These are phyloP conservation scores for Trematocara marginatum DNA, from an alignment of 2,113 vertebrate species.

Conservation along the genomic window DNA sequence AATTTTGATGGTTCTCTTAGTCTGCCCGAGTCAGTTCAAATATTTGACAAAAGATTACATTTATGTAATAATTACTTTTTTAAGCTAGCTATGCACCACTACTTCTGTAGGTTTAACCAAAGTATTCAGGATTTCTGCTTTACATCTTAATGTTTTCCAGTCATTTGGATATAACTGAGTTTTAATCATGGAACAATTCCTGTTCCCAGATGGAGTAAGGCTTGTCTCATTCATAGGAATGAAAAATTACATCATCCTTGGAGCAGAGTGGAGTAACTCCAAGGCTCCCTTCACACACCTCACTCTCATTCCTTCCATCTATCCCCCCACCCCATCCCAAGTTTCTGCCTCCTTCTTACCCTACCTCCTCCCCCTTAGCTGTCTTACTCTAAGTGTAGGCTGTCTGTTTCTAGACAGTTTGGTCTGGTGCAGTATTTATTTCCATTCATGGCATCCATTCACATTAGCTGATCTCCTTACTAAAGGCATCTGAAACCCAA, in stretches of 20 bases:
- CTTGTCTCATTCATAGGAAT: slow-evolving; percentile 50
- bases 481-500: neutral
- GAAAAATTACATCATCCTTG: slow-evolving; percentile 42
- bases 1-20: neutral
- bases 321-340: neutral
- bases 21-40: neutral
- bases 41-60: neutral
- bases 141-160: slow-evolving; percentile 21
- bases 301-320: neutral
- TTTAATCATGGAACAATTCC: slow-evolving; percentile 30
- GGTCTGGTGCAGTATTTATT: neutral
- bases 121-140: neutral
- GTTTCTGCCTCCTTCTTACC: neutral
- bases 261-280: slow-evolving; percentile 26
- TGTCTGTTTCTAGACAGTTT: neutral
- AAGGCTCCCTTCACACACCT: neutral
- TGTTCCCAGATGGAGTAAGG: slow-evolving; percentile 2
- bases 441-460: neutral
- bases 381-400: neutral
- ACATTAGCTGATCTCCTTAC: neutral
- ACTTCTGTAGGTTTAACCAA: neutral
- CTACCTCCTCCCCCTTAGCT: neutral
- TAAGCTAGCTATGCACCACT: neutral
- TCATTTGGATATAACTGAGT: slow-evolving; percentile 2
- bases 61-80: neutral